Conservation (phyloP, 2,113 vertebrate genomes). For the Noctilio leporinus region DNA sequence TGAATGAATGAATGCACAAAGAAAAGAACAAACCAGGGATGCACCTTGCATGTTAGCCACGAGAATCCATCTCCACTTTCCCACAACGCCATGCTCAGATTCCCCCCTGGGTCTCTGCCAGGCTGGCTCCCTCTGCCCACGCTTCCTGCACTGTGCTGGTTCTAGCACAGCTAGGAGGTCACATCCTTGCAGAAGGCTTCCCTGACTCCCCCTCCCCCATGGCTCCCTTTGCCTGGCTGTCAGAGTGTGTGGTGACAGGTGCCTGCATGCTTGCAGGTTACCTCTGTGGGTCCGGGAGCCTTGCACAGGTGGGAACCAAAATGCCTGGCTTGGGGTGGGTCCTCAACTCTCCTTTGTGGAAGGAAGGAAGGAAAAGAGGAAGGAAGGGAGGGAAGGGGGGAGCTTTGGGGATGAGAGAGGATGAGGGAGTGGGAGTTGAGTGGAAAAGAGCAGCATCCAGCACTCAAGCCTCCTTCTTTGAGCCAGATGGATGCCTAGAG, state of each 20-base stretch:
- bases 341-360: conserved; percentile 24
- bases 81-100: background rate
- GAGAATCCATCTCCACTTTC: background rate
- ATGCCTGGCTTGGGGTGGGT: background rate
- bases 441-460: background rate
- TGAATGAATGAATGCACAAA: background rate
- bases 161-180: background rate
- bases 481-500: background rate
- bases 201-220: background rate
- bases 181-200: background rate
- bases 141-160: fast-evolving
- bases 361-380: background rate
- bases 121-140: background rate
- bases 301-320: background rate
- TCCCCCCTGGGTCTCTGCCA: background rate
- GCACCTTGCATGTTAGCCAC: background rate
- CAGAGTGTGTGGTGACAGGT: background rate
- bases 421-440: background rate
- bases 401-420: background rate
- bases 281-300: background rate
- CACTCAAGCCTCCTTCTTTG: background rate
- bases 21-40: background rate
- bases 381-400: conserved; percentile 19
- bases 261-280: background rate
- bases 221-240: background rate